A percentile compares a stretch with the other conserved stretches of the same genome.
These are phyloP conservation scores for Oceanites oceanicus DNA, from an alignment of 2,113 vertebrate genomes.

Conservation along the genomic window DNA sequence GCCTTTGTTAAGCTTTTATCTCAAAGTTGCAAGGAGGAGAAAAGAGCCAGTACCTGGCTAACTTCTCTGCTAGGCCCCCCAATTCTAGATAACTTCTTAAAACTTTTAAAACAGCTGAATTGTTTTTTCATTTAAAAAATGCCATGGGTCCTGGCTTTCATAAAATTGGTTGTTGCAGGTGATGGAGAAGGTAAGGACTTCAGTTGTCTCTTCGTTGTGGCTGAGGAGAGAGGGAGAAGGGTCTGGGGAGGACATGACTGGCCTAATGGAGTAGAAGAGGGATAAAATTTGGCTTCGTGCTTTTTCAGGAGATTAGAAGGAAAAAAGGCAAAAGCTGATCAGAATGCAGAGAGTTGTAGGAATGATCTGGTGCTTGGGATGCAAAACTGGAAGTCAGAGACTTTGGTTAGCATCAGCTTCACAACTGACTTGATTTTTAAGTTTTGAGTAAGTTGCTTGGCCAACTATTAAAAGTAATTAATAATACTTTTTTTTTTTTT, in stretches of 20 bases:
- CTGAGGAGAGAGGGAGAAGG: neutral
- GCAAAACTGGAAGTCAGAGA: neutral
- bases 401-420: neutral
- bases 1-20: neutral
- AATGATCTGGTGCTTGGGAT: neutral
- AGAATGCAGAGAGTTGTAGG: neutral
- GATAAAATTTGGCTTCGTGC: fast-evolving
- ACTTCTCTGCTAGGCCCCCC: neutral
- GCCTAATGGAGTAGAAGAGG: fast-evolving
- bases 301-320: neutral
- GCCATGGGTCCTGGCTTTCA: fast-evolving
- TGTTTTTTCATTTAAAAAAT: neutral
- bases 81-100: neutral
- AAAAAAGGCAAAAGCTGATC: neutral
- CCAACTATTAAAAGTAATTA: neutral
- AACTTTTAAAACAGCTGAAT: fast-evolving
- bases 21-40: fast-evolving
- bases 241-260: neutral
- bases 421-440: neutral
- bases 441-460: neutral
- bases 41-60: neutral
- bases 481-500: neutral
- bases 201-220: fast-evolving
- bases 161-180: neutral
- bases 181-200: neutral